phyloP scores from a whole-genome alignment of 2,888 invertebrate genomes.

The Troides helena region DNA sequence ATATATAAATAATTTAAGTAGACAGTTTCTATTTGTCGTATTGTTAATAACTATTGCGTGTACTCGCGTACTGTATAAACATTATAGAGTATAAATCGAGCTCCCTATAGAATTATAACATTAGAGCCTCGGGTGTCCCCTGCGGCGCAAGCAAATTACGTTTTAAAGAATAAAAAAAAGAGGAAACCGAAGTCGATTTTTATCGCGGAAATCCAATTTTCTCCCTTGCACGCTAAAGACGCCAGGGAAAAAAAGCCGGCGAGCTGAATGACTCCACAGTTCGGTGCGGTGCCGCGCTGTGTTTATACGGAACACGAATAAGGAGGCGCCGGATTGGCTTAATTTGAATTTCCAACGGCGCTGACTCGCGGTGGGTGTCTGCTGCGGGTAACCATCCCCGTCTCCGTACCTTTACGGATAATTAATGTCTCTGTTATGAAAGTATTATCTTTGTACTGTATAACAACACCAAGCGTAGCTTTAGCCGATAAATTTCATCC shows the following conservation, averaged over 20 bases:
- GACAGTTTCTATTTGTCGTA: neutral
- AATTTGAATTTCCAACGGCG: constrained; percentile 78
- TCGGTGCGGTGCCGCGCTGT: constrained; percentile 75
- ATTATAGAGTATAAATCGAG: constrained; percentile 62
- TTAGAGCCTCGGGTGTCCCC: constrained; percentile 44
- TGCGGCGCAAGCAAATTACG: constrained; percentile 63
- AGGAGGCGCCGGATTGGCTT: constrained; percentile 80
- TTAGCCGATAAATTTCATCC: no score
- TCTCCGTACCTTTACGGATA: constrained; percentile 19
- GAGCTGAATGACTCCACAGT: constrained; percentile 78
- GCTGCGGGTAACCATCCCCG: constrained; percentile 18
- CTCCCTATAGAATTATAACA: constrained; percentile 63
- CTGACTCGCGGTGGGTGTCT: constrained; percentile 53
- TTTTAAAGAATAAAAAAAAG: constrained; percentile 48
- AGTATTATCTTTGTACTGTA: neutral
- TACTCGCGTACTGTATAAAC: neutral
- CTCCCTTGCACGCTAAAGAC: constrained; percentile 79
- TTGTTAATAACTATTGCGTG: neutral
- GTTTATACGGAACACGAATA: constrained; percentile 78
- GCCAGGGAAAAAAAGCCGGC: constrained; percentile 71
- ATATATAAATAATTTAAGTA: neutral
- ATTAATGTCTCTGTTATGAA: constrained; percentile 16
- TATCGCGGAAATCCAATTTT: constrained; percentile 80
- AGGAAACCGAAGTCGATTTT: constrained; percentile 70
- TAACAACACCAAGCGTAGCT: no score